Evolutionary conservation across 64 coral and sea anemone species (phyloP).

Genomic region (Acropora yongei): DNA sequence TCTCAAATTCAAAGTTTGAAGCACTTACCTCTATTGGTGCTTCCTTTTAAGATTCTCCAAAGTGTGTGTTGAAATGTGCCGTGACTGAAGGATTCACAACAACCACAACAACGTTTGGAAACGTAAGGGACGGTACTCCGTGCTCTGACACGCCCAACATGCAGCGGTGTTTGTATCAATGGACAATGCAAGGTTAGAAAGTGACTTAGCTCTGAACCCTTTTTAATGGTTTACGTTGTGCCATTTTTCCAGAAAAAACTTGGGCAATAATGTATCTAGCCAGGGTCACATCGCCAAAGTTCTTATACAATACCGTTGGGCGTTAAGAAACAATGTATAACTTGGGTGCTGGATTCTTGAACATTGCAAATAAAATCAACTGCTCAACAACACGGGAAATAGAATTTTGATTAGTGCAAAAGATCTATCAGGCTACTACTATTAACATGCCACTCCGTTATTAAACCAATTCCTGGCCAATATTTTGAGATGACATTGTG

Average conservation of each 20-base stretch:
- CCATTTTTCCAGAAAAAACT: not conserved
- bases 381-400: too few relatives aligned
- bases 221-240: not conserved
- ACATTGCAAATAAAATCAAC: too few relatives aligned
- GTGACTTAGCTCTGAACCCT: not conserved
- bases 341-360: too few relatives aligned
- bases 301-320: too few relatives aligned
- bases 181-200: slow-evolving; percentile 51
- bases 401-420: too few relatives aligned
- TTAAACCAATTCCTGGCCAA: too few relatives aligned
- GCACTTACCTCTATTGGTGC: not conserved
- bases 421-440: too few relatives aligned
- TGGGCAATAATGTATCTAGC: too few relatives aligned
- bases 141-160: slow-evolving; percentile 31
- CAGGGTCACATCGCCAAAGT: too few relatives aligned
- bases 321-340: too few relatives aligned
- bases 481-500: too few relatives aligned
- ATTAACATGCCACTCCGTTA: too few relatives aligned
- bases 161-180: slow-evolving; percentile 35
- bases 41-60: not conserved
- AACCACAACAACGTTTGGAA: slow-evolving; percentile 43
- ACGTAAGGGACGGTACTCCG: slow-evolving; percentile 50
- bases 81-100: not conserved
- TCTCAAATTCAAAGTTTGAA: not conserved
- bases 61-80: slow-evolving; percentile 5